A percentile compares a stretch with the other conserved stretches of the same genome.
Conservation (phyloP, 2,888 invertebrate species). For the Lordiphosa andalusiaca region DNA sequence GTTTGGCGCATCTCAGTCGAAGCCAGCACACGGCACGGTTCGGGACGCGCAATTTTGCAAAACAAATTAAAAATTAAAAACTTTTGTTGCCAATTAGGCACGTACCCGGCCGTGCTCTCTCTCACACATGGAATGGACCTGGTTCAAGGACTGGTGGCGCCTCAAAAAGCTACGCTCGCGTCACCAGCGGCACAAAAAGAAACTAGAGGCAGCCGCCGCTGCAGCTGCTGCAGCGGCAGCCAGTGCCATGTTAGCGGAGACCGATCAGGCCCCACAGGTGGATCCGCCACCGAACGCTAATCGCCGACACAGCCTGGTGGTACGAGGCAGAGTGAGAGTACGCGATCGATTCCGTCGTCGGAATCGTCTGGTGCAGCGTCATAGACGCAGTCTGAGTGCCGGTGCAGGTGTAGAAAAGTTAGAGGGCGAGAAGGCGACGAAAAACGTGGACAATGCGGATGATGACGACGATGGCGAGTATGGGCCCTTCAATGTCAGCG, state of each 20-base stretch:
- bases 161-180: slow-evolving; percentile 84
- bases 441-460: not conserved
- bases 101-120: not conserved
- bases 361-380: slow-evolving; percentile 37
- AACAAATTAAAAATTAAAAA: not conserved
- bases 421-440: not conserved
- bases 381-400: slow-evolving; percentile 34
- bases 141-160: slow-evolving; percentile 91
- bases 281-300: too few relatives aligned
- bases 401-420: slow-evolving; percentile 10
- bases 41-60: slow-evolving; percentile 4
- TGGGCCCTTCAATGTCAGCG: slow-evolving; percentile 52
- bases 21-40: slow-evolving; percentile 11
- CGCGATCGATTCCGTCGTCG: slow-evolving; percentile 32
- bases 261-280: not conserved
- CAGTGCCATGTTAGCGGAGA: not conserved
- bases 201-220: slow-evolving; percentile 45
- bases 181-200: slow-evolving; percentile 62
- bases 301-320: slow-evolving; percentile 35
- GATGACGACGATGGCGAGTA: slow-evolving; percentile 50
- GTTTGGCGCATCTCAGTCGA: slow-evolving; percentile 16
- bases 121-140: slow-evolving; percentile 86
- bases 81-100: not conserved
- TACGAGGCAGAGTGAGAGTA: slow-evolving; percentile 13
- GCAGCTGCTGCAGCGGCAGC: slow-evolving; percentile 20